A percentile compares a stretch with the other conserved stretches of the same genome.
These are phyloP conservation scores for Rutpela maculata DNA, from an alignment of 2,888 invertebrate genomes.

Conservation along the genomic window DNA sequence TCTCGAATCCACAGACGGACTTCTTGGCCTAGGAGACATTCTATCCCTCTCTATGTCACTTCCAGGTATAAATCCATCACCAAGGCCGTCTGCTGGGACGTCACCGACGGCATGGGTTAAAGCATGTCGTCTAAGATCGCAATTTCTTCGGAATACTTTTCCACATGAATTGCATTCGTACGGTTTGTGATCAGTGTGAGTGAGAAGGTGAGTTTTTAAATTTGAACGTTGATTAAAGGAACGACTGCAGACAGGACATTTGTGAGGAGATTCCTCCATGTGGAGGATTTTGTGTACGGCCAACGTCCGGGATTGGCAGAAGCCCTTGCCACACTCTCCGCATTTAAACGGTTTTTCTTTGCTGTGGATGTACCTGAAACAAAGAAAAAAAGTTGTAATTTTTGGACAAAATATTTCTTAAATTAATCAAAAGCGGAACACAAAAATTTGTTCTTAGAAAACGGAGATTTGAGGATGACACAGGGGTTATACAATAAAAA, in stretches of 20 bases:
- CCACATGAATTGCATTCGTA: constrained; percentile 70
- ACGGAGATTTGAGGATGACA: too few relatives aligned
- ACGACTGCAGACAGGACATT: constrained; percentile 91
- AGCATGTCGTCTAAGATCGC: constrained; percentile 92
- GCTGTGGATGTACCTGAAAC: constrained; percentile 93
- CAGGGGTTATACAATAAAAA: too few relatives aligned
- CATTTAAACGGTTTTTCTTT: constrained; percentile 99
- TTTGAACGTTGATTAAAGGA: constrained; percentile 96
- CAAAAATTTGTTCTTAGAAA: too few relatives aligned
- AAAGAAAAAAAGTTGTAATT: constrained; percentile 29
- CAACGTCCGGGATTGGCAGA: constrained; percentile 96
- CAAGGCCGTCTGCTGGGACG: constrained; percentile 82
- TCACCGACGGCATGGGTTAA: constrained; percentile 94
- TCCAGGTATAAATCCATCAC: constrained; percentile 71
- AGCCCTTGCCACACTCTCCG: constrained; percentile 97
- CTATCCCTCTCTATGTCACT: constrained; percentile 74
- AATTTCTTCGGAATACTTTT: constrained; percentile 80
- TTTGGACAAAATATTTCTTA: not conserved
- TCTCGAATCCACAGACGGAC: constrained; percentile 67
- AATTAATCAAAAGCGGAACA: not conserved
- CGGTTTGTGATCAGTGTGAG: constrained; percentile 83
- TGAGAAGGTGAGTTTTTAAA: constrained; percentile 91
- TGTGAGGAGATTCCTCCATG: constrained; percentile 95
- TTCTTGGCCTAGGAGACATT: constrained; percentile 68
- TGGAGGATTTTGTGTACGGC: constrained; percentile 97